A percentile compares a stretch with the other conserved stretches of the same genome.
Evolutionary conservation across 2,113 vertebrate genomes (phyloP).

Genomic region (Apodemus speciosus): DNA sequence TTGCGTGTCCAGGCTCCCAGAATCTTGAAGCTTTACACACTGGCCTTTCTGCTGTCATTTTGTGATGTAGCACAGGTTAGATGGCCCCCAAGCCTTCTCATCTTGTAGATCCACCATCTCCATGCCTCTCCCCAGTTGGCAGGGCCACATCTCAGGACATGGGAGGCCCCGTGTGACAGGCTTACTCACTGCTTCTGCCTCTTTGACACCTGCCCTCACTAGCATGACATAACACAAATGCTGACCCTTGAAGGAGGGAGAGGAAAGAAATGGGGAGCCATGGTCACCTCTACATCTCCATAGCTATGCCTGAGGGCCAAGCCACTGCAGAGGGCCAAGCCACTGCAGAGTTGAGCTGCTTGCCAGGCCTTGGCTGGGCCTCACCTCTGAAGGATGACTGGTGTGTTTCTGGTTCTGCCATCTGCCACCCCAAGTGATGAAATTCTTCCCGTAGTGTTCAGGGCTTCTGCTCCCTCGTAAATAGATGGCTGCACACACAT

Average conservation of each 20-base stretch:
- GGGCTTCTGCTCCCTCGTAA: background rate
- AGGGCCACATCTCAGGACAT: background rate
- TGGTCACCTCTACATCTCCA: background rate
- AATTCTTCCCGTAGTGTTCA: background rate
- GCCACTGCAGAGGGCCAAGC: rapidly evolving
- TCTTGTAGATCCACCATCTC: background rate
- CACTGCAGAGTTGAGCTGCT: rapidly evolving
- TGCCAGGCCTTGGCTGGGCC: background rate
- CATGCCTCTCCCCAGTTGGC: no score
- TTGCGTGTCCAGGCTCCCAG: background rate
- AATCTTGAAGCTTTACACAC: background rate
- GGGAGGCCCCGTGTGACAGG: background rate
- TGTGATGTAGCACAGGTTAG: background rate
- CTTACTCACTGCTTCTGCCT: background rate
- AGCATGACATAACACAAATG: background rate
- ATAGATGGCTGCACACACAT: background rate
- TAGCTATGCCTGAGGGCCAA: background rate
- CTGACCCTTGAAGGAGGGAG: background rate
- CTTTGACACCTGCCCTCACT: background rate
- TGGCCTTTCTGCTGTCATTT: background rate
- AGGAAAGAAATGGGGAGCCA: background rate
- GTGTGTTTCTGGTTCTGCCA: rapidly evolving
- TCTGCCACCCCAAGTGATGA: background rate
- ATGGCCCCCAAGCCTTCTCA: rapidly evolving
- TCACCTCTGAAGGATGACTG: rapidly evolving